phyloP scores from a whole-genome alignment of 2,113 vertebrate species.

The Mugil cephalus region DNA sequence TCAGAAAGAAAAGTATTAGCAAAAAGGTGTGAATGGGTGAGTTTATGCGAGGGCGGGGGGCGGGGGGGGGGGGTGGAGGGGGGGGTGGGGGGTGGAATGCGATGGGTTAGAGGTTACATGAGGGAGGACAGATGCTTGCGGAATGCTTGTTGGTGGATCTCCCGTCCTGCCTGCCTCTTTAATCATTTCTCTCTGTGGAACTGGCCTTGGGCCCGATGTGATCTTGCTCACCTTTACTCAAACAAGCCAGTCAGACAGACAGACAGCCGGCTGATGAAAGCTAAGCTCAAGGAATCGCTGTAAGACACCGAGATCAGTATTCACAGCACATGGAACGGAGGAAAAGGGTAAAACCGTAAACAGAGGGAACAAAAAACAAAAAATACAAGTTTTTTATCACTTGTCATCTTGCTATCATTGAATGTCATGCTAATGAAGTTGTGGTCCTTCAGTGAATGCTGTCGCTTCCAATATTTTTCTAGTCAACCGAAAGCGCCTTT shows the following conservation, averaged over 20 bases:
- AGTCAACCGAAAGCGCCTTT: slow-evolving; percentile 53
- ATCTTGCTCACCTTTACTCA: slow-evolving; percentile 61
- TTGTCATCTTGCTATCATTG: slow-evolving; percentile 50
- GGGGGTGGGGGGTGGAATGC: neutral
- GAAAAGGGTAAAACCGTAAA: neutral
- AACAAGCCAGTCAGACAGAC: slow-evolving; percentile 52
- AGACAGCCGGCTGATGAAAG: slow-evolving; percentile 53
- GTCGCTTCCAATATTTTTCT: slow-evolving; percentile 50
- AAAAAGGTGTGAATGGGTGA: slow-evolving; percentile 7
- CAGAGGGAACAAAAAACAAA: neutral
- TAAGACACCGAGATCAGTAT: slow-evolving; percentile 48
- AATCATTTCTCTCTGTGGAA: slow-evolving; percentile 49
- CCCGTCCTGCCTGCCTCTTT: slow-evolving; percentile 30
- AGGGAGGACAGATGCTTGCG: slow-evolving; percentile 20
- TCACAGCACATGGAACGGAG: slow-evolving; percentile 21
- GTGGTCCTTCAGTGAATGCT: slow-evolving; percentile 41
- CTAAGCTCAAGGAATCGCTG: slow-evolving; percentile 30
- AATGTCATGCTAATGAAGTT: slow-evolving; percentile 63
- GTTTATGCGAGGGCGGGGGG: too few species aligned
- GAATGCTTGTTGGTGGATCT: slow-evolving; percentile 21
- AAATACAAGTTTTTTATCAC: slow-evolving; percentile 20
- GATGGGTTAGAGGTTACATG: neutral
- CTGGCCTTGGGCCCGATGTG: slow-evolving; percentile 39
- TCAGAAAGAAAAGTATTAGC: slow-evolving; percentile 17
- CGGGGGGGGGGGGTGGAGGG: too few species aligned